Evolutionary conservation across 2,797 vertebrate genomes (phyloP).

Genomic region (Anabas testudineus): DNA sequence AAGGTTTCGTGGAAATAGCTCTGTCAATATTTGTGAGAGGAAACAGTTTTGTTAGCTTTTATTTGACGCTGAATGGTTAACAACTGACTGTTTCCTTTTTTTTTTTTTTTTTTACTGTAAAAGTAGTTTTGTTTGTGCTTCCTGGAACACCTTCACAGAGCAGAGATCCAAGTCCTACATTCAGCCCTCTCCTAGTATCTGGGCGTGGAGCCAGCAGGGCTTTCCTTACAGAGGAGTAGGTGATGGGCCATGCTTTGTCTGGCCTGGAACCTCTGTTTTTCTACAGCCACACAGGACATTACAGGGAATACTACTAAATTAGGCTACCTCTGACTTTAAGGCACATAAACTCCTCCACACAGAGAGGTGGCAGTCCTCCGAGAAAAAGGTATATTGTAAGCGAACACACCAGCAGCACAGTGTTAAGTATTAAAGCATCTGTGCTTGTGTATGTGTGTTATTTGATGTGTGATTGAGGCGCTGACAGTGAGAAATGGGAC

Average conservation of each 20-base stretch:
- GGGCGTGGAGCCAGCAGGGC: slow-evolving; percentile 72
- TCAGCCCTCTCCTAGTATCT: slow-evolving; percentile 50
- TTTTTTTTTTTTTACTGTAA: neutral
- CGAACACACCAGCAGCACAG: slow-evolving; percentile 22
- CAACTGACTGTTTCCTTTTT: slow-evolving; percentile 6
- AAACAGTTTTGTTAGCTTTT: slow-evolving; percentile 3
- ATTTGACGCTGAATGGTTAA: slow-evolving; percentile 23
- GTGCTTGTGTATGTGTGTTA: slow-evolving; percentile 19
- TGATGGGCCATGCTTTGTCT: slow-evolving; percentile 66
- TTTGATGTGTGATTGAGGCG: slow-evolving; percentile 50
- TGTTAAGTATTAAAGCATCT: slow-evolving; percentile 43
- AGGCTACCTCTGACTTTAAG: slow-evolving; percentile 34
- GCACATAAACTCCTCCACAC: slow-evolving; percentile 26
- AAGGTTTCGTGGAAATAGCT: slow-evolving; percentile 57
- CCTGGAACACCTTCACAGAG: slow-evolving; percentile 71
- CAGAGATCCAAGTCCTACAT: slow-evolving; percentile 40
- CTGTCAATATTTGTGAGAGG: slow-evolving; percentile 46
- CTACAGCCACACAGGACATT: slow-evolving; percentile 41
- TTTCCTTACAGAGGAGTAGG: slow-evolving; percentile 69
- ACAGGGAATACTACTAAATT: slow-evolving; percentile 41
- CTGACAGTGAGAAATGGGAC: slow-evolving; percentile 62
- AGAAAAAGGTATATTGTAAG: slow-evolving; percentile 23
- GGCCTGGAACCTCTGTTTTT: slow-evolving; percentile 60
- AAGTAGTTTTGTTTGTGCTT: slow-evolving; percentile 37
- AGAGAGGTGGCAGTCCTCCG: slow-evolving; percentile 20